Conservation (phyloP, 2,888 invertebrate genomes). For the Micoletzkya japonica region DNA sequence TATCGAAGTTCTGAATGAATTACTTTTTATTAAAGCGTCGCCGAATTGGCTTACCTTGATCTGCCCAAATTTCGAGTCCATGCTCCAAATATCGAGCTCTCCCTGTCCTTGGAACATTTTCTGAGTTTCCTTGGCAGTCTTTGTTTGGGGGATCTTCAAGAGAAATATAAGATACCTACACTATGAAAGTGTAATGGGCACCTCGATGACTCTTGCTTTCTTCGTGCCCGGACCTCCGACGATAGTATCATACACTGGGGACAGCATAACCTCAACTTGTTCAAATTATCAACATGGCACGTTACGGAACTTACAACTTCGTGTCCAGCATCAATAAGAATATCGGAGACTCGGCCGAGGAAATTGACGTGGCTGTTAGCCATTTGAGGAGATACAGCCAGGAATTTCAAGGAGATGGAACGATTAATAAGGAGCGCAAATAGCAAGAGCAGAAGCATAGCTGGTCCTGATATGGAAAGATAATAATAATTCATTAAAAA, state of each 20-base stretch:
- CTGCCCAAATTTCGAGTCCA: too few relatives aligned
- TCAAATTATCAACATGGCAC: neutral
- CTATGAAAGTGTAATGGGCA: neutral
- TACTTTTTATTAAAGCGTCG: too few relatives aligned
- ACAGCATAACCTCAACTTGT: neutral
- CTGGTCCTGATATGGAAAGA: too few relatives aligned
- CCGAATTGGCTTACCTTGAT: too few relatives aligned
- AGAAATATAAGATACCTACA: too few relatives aligned
- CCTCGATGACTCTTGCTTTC: constrained; percentile 6
- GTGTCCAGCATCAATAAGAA: constrained; percentile 39
- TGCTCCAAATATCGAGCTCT: too few relatives aligned
- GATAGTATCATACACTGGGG: constrained; percentile 1
- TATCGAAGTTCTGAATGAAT: too few relatives aligned
- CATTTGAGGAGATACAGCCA: constrained; percentile 42
- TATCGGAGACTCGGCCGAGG: constrained; percentile 40
- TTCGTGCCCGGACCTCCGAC: constrained; percentile 1
- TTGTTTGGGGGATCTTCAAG: too few relatives aligned
- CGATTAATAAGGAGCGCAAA: neutral
- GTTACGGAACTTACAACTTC: constrained; percentile 32
- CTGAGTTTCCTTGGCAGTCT: too few relatives aligned
- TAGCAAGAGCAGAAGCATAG: neutral
- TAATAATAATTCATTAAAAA: too few relatives aligned
- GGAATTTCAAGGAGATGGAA: constrained; percentile 20
- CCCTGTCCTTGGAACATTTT: too few relatives aligned
- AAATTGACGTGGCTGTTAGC: constrained; percentile 44